Evolutionary conservation across 2,797 vertebrate genomes (phyloP), one percentile per base, ranked within the genome.

Genomic region (Carapus acus): DNA sequence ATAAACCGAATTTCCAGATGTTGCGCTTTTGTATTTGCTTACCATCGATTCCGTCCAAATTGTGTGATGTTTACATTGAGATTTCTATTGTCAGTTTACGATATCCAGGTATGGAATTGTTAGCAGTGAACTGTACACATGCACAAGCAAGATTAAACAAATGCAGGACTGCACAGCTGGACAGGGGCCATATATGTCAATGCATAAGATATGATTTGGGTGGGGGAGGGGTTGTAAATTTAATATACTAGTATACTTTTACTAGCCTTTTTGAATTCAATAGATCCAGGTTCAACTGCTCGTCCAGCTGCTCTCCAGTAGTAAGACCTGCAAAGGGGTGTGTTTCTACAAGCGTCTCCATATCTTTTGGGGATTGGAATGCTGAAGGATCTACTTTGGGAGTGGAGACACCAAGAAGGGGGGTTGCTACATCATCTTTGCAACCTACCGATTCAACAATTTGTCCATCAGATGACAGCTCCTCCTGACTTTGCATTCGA

Each of bases 231-330:
- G n/a, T n/a, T n/a, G n/a, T n/a, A n/a, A n/a, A n/a, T 56, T 65
- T 63, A 66, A 89, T 91, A 96, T 94, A n/a, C 96, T 95, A 98
- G 92, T 86, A 94, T 92, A 90, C 88, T 83, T 81, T 71, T 85
- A 87, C 96, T 94, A 90, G 96, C 96, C 96, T 99, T 95, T 92
- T 94, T 69, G 82, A 62, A 86, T 78, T 89, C 82, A 85, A 85
- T 29, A 84, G 88, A 68, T 91, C 90, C 89, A 62, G 69, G 65
- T 67, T 77, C 61, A 52, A 84, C 67, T 78, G 74, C 74, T 81
- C 88, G 74, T 88, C 85, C 81, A 90, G 81, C 70, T 82, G 85
- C 55, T 79, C 54, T 78, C 83, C 84, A 77, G 84, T 74, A 65
- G 60, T 77, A 77, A 77, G 65, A 71, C 72, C 43, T 86, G 79